Evolutionary conservation across 2,888 invertebrate genomes (phyloP).

Genomic region (Abscondita cerata): DNA sequence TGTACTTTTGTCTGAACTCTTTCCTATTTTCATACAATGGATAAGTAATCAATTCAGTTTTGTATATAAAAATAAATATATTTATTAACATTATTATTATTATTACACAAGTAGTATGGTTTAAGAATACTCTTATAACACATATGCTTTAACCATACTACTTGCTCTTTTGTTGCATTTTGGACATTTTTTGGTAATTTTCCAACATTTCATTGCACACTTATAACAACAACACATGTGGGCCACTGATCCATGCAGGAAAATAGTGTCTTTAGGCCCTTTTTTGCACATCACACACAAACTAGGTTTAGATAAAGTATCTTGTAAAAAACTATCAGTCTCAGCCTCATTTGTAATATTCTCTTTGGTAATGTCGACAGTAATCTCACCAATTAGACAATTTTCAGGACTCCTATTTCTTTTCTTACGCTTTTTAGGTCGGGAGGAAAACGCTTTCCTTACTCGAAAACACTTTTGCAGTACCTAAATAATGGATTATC

Average conservation of each 20-base stretch:
- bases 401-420: slow-evolving; percentile 41
- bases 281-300: slow-evolving; percentile 69
- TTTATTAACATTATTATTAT: too few species aligned
- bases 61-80: too few species aligned
- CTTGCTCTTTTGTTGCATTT: slow-evolving; percentile 73
- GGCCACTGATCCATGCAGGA: slow-evolving; percentile 70
- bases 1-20: too few species aligned
- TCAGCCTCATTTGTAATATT: not conserved
- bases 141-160: slow-evolving; percentile 69
- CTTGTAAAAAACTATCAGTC: too few species aligned
- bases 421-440: slow-evolving; percentile 57
- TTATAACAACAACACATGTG: slow-evolving; percentile 76
- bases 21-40: too few species aligned
- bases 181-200: slow-evolving; percentile 70
- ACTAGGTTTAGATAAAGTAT: too few species aligned
- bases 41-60: too few species aligned
- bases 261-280: slow-evolving; percentile 71
- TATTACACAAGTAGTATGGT: too few species aligned
- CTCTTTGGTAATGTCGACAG: not conserved
- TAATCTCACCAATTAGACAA: slow-evolving; percentile 49
- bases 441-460: slow-evolving; percentile 71
- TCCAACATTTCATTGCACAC: slow-evolving; percentile 73
- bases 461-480: slow-evolving; percentile 77
- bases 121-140: too few species aligned
- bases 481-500: slow-evolving; percentile 70